Base-by-base conservation (phyloP, 2,797 vertebrate species). In the Siniperca obscura region DNA sequence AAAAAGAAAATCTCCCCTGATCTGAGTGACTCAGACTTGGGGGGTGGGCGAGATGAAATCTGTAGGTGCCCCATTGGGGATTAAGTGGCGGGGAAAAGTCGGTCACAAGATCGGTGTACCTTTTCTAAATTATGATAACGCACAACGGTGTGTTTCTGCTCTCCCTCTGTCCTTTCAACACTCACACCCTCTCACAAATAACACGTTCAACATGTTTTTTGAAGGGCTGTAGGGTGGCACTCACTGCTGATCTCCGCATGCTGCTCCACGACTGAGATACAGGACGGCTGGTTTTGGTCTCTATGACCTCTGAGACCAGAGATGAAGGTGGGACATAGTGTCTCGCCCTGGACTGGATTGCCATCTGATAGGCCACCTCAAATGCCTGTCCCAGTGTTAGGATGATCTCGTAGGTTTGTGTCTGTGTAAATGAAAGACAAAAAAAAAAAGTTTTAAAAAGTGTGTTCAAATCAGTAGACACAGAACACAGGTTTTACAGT, bases 331-430 rank as follows among this genome's bases (percentile, higher is more conserved):
- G 96, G 85, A 93, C 74, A 0, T 95, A 95, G 57, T 96, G 94
- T 91, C 97, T 96, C 56, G 96, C 95, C 93, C 97, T 98, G 83
- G 97, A 96, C 94, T 99, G 98, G 69, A 99, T 95, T 19, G 98
- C 98, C 90, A 99, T 96, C 94, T 99, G 98, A 95, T 99, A 99
- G 91, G 98, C 98, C 78, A 99, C 98, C 92, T 99, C 98, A 0
- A 99, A 99, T 0, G 98, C 98, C 93, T 99, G 98, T 56, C 98
- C 98, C 94, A 99, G 82, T 0, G 98, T 99, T 75, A 99, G 92
- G 94, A 99, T 99, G 93, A 99, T 98, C 95, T 99, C 98, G 5
- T 99, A 99, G 0, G 98, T 98, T 94, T 99, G 96, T 53, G 97
- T 99, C 98, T 99, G 92, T 0, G 64, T 25, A 21, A 36, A 67